Percentiles rank a stretch among this genome's conserved stretches.
Conservation (phyloP, 35 echinoderm and acorn worm genomes). For the Eucidaris tribuloides region DNA sequence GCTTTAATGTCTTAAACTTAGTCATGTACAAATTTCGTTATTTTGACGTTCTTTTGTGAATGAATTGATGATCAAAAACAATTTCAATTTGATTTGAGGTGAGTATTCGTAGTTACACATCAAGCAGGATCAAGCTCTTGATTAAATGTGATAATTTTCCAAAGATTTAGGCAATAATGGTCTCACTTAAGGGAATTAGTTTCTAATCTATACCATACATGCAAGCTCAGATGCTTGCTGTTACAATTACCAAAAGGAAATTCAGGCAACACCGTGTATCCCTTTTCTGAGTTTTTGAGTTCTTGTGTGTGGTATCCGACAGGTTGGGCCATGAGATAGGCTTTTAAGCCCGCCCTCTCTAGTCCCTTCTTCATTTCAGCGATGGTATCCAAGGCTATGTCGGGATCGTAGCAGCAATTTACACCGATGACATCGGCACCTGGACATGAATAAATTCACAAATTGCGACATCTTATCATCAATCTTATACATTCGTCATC, state of each 20-base stretch:
- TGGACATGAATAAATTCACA: constrained; percentile 7
- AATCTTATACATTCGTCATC: not conserved
- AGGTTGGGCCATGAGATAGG: constrained; percentile 72
- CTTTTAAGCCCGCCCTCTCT: constrained; percentile 41
- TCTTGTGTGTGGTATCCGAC: constrained; percentile 72
- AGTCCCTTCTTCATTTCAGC: constrained; percentile 68
- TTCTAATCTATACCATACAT: no score
- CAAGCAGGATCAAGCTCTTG: no score
- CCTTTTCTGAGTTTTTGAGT: constrained; percentile 12
- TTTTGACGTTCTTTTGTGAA: no score
- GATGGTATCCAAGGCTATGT: constrained; percentile 50
- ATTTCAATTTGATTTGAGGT: no score
- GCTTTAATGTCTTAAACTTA: no score
- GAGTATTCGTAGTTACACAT: no score
- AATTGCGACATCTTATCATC: not conserved
- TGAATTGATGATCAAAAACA: no score
- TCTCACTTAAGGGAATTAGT: no score
- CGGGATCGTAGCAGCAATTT: constrained; percentile 73
- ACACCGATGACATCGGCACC: constrained; percentile 77
- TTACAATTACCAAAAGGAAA: constrained; percentile 81
- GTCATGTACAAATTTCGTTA: no score
- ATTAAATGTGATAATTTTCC: no score
- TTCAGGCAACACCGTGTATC: constrained; percentile 59
- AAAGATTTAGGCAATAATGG: no score
- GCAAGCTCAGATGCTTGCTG: no score